A percentile compares a stretch with the other conserved stretches of the same genome.
Conservation (phyloP, 2,888 invertebrate species). For the Torymus auratus region DNA sequence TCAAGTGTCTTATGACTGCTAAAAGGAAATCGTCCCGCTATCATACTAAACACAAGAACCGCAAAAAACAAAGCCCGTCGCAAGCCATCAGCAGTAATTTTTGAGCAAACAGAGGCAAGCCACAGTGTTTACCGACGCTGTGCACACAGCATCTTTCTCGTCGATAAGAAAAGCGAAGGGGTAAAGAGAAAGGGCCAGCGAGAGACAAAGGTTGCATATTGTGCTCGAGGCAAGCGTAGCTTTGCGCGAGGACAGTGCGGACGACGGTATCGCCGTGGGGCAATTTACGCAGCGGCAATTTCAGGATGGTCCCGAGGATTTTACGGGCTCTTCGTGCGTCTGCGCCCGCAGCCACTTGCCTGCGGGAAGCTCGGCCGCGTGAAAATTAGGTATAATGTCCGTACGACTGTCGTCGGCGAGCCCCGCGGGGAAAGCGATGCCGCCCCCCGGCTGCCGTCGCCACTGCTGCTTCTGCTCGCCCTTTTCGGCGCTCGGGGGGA, state of each 20-base stretch:
- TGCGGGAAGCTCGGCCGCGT: conserved; percentile 46
- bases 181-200: not conserved
- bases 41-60: too few species aligned
- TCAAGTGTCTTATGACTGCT: too few species aligned
- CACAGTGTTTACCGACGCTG: conserved; percentile 4
- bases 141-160: not conserved
- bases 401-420: conserved; percentile 59
- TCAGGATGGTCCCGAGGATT: conserved; percentile 9
- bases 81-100: conserved; percentile 9
- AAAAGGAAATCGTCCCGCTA: too few species aligned
- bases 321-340: conserved; percentile 34
- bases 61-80: too few species aligned
- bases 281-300: conserved; percentile 27
- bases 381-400: conserved; percentile 61
- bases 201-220: conserved; percentile 17
- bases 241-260: not conserved
- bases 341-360: conserved; percentile 28
- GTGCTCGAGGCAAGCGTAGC: not conserved
- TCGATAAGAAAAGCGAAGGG: conserved; percentile 1
- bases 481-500: not conserved
- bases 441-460: not conserved
- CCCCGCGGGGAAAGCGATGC: conserved; percentile 14
- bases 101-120: conserved; percentile 17
- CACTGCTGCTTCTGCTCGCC: not conserved
- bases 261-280: conserved; percentile 17